Conservation (phyloP, 2,113 vertebrate species). For the Tragelaphus buxtoni region DNA sequence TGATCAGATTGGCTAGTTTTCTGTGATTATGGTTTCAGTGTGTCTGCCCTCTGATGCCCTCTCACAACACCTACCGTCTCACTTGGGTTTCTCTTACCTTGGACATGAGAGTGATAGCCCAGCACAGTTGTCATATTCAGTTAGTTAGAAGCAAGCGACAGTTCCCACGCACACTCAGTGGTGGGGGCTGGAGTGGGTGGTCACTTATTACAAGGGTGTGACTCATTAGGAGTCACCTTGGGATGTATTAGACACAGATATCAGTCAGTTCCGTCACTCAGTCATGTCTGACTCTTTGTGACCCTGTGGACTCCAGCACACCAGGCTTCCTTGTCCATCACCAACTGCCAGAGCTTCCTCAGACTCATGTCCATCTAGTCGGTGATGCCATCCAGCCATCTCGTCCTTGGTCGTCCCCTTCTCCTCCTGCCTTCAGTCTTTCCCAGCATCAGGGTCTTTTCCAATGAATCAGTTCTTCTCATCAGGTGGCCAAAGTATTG, state of each 20-base stretch:
- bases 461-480: not conserved
- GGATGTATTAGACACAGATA: not conserved
- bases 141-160: slow-evolving; percentile 10
- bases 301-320: not conserved
- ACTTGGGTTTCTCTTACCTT: too few species aligned
- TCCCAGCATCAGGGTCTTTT: not conserved
- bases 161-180: not conserved
- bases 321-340: not conserved
- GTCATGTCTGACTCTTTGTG: not conserved
- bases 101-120: not conserved
- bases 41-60: too few species aligned
- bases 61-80: too few species aligned
- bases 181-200: not conserved
- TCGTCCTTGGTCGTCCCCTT: rapidly evolving
- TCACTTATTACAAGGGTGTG: not conserved
- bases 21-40: too few species aligned
- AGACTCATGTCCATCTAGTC: not conserved
- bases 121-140: not conserved
- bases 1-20: too few species aligned
- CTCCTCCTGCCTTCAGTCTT: not conserved
- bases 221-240: not conserved
- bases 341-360: not conserved
- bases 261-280: not conserved
- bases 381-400: not conserved
- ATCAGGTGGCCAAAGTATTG: not conserved